Evolutionary conservation across 2,888 invertebrate genomes (phyloP).

Genomic region (Diadromus collaris): DNA sequence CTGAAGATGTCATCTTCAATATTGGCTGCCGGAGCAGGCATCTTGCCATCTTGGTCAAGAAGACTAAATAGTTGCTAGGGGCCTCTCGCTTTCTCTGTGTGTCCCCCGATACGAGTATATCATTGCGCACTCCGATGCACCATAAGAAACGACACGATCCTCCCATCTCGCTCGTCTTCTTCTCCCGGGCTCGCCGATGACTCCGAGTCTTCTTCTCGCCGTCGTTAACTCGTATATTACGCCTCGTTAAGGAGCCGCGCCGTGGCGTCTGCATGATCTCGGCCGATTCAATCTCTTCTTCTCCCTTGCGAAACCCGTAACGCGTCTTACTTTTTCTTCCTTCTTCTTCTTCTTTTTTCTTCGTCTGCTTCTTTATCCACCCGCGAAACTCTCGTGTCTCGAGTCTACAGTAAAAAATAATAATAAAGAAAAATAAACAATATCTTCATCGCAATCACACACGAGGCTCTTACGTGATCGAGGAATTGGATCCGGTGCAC

Average conservation of each 20-base stretch:
- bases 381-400: neutral
- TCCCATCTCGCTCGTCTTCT: conserved; percentile 19
- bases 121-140: conserved; percentile 42
- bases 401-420: neutral
- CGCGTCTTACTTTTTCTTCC: conserved; percentile 2
- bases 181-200: conserved; percentile 36
- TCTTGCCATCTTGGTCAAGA: neutral
- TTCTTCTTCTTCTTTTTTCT: neutral
- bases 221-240: conserved; percentile 58
- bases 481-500: conserved; percentile 33
- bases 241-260: conserved; percentile 54
- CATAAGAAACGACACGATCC: conserved; percentile 26
- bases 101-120: conserved; percentile 8
- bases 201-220: conserved; percentile 48
- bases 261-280: conserved; percentile 50
- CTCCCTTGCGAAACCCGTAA: conserved; percentile 40
- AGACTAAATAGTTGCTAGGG: conserved; percentile 39
- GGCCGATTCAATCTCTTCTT: conserved; percentile 51
- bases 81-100: conserved; percentile 15
- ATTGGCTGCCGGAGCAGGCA: too few relatives aligned
- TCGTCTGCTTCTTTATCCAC: neutral
- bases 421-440: conserved; percentile 12
- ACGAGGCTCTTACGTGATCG: conserved; percentile 41
- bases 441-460: conserved; percentile 10
- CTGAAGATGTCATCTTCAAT: neutral